Evolutionary conservation across 1,140 invertebrate genomes (phyloP), one percentile per base, ranked within the genome.

Genomic region (Lepidurus couesii): DNA sequence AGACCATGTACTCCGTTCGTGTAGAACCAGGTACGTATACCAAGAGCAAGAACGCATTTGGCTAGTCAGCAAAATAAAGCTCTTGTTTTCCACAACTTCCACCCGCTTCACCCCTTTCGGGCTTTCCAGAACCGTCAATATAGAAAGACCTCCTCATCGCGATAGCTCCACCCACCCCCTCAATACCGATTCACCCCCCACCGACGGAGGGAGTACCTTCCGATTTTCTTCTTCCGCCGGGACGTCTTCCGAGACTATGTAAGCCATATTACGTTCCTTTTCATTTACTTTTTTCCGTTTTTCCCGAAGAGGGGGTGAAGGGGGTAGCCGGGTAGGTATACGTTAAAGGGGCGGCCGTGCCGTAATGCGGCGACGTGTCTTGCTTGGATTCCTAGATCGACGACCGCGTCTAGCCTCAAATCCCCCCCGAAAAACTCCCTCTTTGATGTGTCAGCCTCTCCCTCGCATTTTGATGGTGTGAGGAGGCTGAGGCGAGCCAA

Each of bases 311-410:
- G 34, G 34, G 26, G 26, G 26, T 26, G 1, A 26, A 34, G 34
- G 34, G 34, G 34, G 24, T 24, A 24, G 24, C 24, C 24, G 24
- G 24, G 34, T 34, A 34, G 34, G 34, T 34, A 34, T 34, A 34
- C 34, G 34, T 34, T 3, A 4, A 34, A 65, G 21, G 21, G 53
- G 21, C n/a, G 53, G 53, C 53, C n/a, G 53, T 65, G 53, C 53
- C 53, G 53, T 65, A 65, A 65, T 65, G 53, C 53, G 53, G 53
- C 53, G 53, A 65, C 53, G 53, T 65, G 53, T 65, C 53, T 65
- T 65, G 53, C 53, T 65, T 65, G 53, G 53, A 65, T 65, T 65
- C 53, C 21, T 65, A 21, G 53, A 65, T 65, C 53, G 53, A 65
- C 45, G 21, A 65, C 53, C 53, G 16, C 21, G 53, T 65, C 53